Base-by-base conservation (phyloP, 2,797 vertebrate species). In the Natrix natrix region DNA sequence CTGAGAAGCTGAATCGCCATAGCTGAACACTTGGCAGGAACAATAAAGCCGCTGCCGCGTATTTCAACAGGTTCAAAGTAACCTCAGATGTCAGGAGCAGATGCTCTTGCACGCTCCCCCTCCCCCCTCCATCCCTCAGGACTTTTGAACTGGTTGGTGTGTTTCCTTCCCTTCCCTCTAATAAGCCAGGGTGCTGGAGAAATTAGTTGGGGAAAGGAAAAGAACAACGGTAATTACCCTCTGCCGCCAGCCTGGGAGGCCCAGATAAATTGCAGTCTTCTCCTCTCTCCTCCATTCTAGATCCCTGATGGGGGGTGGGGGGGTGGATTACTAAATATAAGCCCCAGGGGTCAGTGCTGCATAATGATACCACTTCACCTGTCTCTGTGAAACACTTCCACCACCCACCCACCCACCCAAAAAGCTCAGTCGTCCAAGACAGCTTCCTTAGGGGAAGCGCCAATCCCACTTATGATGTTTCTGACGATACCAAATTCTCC, bases 41-140 rank as follows among this genome's bases (percentile, higher is more conserved):
- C 96, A 97, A 96, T 96, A 97, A 97, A 97, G 96, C 96, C 94
- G 94, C 94, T 93, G 95, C 93, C 95, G 94, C 94, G 87, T 96
- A 97, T 96, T 97, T 97, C 96, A 97, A 97, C 95, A 96, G 96
- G 97, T 97, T 97, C 96, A 97, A 97, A 97, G 96, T 95, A 97
- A 97, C 96, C 96, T 97, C 97, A 97, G 96, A 96, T 95, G 96
- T 96, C 95, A 94, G 94, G 59, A 96, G 95, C 96, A 97, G 96
- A 96, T 97, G 96, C 95, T 97, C 95, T 96, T 95, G 95, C 93
- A 93, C 90, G 95, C 93, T 22, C 69, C 3, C 87, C 66, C 16
- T 10, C 78, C 28, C 16, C 43, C 10, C 88, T 24, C 16, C 52
- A 91, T 89, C 97, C 96, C 95, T 93, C 95, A 95, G 96, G 96